Conservation (phyloP, 1,140 invertebrate genomes). For the Cotesia typhae region DNA sequence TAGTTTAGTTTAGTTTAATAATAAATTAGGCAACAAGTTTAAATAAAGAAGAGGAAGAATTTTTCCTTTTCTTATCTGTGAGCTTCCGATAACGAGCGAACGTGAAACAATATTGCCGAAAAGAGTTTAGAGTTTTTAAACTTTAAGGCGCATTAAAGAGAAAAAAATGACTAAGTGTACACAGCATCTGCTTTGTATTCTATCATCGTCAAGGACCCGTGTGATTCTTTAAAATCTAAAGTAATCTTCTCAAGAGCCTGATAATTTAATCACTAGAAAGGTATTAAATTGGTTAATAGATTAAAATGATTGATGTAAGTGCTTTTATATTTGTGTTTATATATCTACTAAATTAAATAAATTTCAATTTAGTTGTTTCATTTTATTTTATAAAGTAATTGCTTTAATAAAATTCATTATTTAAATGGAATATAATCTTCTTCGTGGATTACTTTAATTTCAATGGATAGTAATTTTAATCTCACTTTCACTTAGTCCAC, state of each 20-base stretch:
- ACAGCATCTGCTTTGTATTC: background rate
- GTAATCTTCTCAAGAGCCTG: slow-evolving; percentile 23
- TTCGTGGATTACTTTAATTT: too few relatives aligned
- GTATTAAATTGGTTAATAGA: background rate
- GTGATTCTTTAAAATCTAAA: background rate
- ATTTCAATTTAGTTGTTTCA: background rate
- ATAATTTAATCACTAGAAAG: slow-evolving; percentile 29
- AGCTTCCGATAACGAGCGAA: too few relatives aligned
- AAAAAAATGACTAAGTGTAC: background rate
- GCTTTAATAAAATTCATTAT: background rate
- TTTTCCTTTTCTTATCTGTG: too few relatives aligned
- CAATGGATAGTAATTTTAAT: too few relatives aligned
- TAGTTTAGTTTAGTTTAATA: too few relatives aligned
- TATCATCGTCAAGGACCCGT: slow-evolving; percentile 19
- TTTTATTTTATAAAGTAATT: background rate
- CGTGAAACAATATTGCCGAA: too few relatives aligned
- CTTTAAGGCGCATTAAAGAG: background rate
- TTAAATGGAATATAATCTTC: too few relatives aligned
- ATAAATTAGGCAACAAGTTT: too few relatives aligned
- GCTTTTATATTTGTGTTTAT: background rate
- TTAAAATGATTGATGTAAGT: background rate
- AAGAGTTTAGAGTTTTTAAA: too few relatives aligned
- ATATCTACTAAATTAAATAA: background rate
- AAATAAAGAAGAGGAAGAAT: too few relatives aligned
- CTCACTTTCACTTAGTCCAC: too few relatives aligned